Base-by-base conservation (phyloP, 2,888 invertebrate species). In the Lepidochrysops patricia region DNA sequence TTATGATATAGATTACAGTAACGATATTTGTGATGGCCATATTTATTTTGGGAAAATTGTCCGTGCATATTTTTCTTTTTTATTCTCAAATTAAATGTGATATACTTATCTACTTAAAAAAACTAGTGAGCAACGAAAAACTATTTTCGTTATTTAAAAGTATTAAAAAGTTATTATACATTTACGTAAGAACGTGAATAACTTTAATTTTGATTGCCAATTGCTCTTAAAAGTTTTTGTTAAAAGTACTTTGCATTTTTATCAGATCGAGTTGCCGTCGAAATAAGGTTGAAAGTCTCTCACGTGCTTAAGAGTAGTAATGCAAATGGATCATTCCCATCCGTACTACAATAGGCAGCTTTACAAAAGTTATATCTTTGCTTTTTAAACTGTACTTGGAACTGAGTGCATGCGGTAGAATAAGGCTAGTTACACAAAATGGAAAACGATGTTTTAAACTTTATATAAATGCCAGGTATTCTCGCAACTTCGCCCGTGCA, bases 251-350 rank as follows among this genome's bases (percentile, higher is more conserved):
- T 43, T 4, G 23, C 19, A 9, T 50, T 27, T 27, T 54, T 54
- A 54, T 29, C 29, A 12, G 15, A 54, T 54, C 29, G 19, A 32
- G 15, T 19, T 9, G 29, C 54, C 12, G 19, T 9, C 7, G 19
- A 54, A 54, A 54, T 54, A 54, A 13, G 19, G 54, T 54, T 29
- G 54, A 23, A 54, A 54, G 29, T 54, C 29, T 54, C 29, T 54
- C 19, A 19, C 4, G 54, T 32, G 19, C 54, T 54, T 32, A n/a
- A 52, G 29, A 54, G 9, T 54, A 54, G 54, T 54, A 54, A 54
- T 54, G 54, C 54, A 54, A 54, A 54, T 54, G 54, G 54, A 54
- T 54, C 54, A 54, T 54, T 54, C 54, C 32, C 54, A 54, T 54
- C 32, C 54, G 54, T 32, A 32, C 27, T 29, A 54, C 54, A 54